Percentiles rank a stretch among this genome's conserved stretches.
Conservation (phyloP, 2,797 vertebrate species). For the Anguilla megastoma region DNA sequence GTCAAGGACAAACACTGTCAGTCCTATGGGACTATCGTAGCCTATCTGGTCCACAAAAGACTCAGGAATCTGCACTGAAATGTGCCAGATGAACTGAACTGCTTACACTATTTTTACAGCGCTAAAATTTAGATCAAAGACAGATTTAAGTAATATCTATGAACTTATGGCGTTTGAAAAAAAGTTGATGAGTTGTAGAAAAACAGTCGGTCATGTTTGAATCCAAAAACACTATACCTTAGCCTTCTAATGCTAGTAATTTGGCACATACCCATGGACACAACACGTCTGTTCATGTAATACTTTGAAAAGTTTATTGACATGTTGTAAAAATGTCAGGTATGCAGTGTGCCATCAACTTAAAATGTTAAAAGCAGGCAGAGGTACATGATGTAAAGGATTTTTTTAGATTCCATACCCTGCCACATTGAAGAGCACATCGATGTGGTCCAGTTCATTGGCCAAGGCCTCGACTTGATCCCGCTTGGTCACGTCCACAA, state of each 20-base stretch:
- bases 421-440: conserved; percentile 90
- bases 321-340: not conserved
- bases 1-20: conserved; percentile 21
- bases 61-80: not conserved
- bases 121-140: conserved; percentile 48
- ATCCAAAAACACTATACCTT: not conserved
- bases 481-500: conserved; percentile 89
- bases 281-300: not conserved
- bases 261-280: not conserved
- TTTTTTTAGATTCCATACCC: conserved; percentile 70
- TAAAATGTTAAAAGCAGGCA: not conserved
- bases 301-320: not conserved
- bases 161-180: conserved; percentile 37
- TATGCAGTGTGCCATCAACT: not conserved
- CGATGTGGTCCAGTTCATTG: conserved; percentile 79
- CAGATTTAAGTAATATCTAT: not conserved
- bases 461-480: conserved; percentile 87
- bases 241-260: not conserved
- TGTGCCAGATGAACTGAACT: not conserved
- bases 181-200: conserved; percentile 42
- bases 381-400: not conserved
- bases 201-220: not conserved
- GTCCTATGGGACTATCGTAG: not conserved
- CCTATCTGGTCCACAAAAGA: not conserved
- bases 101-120: conserved; percentile 6